Evolutionary conservation across 2,113 vertebrate species (phyloP).

Genomic region (Pachypanchax playfairii): DNA sequence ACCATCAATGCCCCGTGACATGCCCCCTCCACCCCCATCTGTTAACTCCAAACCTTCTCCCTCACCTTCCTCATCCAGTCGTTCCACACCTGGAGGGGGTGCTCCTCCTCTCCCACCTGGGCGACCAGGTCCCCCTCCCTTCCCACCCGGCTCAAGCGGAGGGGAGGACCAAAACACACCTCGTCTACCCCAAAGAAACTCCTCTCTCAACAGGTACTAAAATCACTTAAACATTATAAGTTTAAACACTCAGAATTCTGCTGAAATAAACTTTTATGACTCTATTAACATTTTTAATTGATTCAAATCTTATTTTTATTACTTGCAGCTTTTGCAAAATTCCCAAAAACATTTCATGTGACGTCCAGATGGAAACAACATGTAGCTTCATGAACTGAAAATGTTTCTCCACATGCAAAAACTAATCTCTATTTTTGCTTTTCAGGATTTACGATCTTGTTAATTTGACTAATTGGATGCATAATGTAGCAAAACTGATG

Average conservation of each 20-base stretch:
- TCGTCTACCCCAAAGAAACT: slow-evolving; percentile 87
- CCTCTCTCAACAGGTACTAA: slow-evolving; percentile 81
- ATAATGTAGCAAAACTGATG: too few species aligned
- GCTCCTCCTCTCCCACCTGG: slow-evolving; percentile 81
- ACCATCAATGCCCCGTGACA: slow-evolving; percentile 80
- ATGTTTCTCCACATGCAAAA: not conserved
- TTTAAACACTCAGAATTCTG: not conserved
- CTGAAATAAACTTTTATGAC: not conserved
- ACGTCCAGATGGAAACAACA: slow-evolving; percentile 7
- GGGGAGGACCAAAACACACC: slow-evolving; percentile 83
- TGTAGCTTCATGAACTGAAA: not conserved
- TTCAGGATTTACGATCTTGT: not conserved
- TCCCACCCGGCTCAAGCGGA: slow-evolving; percentile 76
- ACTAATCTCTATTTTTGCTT: not conserved
- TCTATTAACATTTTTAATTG: slow-evolving; percentile 18
- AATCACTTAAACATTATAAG: not conserved
- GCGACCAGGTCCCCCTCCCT: slow-evolving; percentile 82
- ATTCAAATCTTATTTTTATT: slow-evolving; percentile 17
- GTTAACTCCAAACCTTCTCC: slow-evolving; percentile 82
- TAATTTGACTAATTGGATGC: too few species aligned
- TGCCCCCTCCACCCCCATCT: slow-evolving; percentile 77
- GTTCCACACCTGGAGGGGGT: slow-evolving; percentile 47
- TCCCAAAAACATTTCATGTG: slow-evolving; percentile 1
- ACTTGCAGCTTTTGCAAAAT: slow-evolving; percentile 19
- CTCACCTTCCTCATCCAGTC: slow-evolving; percentile 71